These are phyloP conservation scores for Strongylocentrotus purpuratus DNA, from an alignment of 35 echinoderm and acorn worm genomes.

Conservation along the genomic window DNA sequence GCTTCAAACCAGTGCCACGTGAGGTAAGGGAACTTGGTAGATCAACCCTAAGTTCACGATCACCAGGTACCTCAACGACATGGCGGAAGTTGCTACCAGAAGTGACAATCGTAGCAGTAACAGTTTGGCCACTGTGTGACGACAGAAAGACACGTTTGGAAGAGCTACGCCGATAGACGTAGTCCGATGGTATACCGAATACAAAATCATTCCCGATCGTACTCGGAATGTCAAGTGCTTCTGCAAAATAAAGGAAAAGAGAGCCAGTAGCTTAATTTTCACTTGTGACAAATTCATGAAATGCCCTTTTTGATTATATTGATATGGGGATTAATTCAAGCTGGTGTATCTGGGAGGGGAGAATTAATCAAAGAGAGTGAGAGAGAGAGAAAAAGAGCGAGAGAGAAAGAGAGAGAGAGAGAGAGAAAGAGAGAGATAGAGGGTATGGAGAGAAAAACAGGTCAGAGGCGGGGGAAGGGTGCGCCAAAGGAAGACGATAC, in stretches of 20 bases:
- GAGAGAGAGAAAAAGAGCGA: too few species aligned
- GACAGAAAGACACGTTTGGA: conserved; percentile 57
- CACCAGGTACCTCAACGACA: conserved; percentile 26
- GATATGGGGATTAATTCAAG: too few species aligned
- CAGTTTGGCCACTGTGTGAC: conserved; percentile 47
- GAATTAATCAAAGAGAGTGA: too few species aligned
- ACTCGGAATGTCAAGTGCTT: not conserved
- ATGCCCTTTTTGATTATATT: not conserved
- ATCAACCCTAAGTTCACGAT: conserved; percentile 26
- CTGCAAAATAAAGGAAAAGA: not conserved
- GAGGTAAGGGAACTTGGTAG: conserved; percentile 60
- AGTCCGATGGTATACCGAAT: conserved; percentile 77
- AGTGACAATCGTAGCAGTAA: conserved; percentile 47
- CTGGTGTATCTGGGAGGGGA: too few species aligned
- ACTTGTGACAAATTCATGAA: not conserved
- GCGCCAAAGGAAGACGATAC: too few species aligned
- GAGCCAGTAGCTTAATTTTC: not conserved
- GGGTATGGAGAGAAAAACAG: too few species aligned
- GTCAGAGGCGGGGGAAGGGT: too few species aligned
- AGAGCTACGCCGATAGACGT: conserved; percentile 27
- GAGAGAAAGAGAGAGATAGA: too few species aligned
- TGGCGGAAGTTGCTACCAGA: conserved; percentile 38
- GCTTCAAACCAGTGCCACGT: conserved; percentile 71
- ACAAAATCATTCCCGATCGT: conserved; percentile 82
- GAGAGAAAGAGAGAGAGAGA: too few species aligned